Conservation (phyloP, 1,140 invertebrate species). For the Holcopasites calliopsidis region DNA sequence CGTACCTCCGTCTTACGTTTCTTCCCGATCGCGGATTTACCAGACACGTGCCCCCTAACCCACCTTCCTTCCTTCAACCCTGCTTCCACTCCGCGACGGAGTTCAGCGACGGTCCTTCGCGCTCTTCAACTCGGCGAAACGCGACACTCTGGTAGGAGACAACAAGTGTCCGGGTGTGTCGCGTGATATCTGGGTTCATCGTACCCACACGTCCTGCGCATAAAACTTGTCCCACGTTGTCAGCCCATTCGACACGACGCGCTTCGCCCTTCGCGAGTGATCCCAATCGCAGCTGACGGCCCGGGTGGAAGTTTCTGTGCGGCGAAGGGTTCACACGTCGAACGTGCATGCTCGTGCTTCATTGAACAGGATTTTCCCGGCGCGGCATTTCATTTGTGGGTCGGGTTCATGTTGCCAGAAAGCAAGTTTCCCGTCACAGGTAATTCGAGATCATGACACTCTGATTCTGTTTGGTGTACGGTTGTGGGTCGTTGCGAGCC, state of each 20-base stretch:
- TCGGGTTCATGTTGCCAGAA: slow-evolving; percentile 78
- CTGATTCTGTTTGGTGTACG: no score
- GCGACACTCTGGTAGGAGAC: not conserved
- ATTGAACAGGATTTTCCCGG: slow-evolving; percentile 8
- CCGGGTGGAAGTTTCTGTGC: no score
- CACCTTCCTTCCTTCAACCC: slow-evolving; percentile 24
- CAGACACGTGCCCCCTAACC: slow-evolving; percentile 50
- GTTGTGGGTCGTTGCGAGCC: no score
- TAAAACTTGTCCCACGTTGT: no score
- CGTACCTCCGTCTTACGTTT: not conserved
- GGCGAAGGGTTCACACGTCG: not conserved
- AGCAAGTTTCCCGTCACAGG: slow-evolving; percentile 79
- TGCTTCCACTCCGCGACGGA: slow-evolving; percentile 2
- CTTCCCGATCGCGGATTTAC: slow-evolving; percentile 21
- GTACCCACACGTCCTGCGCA: not conserved
- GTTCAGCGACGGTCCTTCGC: not conserved
- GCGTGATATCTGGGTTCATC: slow-evolving; percentile 32
- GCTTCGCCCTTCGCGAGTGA: no score
- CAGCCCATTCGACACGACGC: no score
- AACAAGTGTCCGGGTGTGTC: slow-evolving; percentile 40
- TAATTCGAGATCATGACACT: slow-evolving; percentile 59
- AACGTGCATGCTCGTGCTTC: not conserved
- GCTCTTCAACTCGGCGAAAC: not conserved
- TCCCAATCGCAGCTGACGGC: no score
- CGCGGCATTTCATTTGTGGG: not conserved